phyloP scores from a whole-genome alignment of 2,888 invertebrate species.

The Pollenia amentaria region DNA sequence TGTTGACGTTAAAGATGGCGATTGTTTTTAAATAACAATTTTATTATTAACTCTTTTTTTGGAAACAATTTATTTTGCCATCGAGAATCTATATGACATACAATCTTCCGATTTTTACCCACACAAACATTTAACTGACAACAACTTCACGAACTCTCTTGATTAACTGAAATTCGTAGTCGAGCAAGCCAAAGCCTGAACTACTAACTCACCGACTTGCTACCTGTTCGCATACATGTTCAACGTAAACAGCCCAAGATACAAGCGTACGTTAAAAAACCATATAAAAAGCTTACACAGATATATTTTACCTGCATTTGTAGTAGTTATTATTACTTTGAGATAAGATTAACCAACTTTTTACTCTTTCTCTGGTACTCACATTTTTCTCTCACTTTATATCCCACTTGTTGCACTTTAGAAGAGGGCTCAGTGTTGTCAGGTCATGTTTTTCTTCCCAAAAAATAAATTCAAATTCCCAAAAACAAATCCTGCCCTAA shows the following conservation, averaged over 20 bases:
- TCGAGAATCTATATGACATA: constrained; percentile 36
- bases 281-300: constrained; percentile 44
- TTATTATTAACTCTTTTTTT: constrained; percentile 56
- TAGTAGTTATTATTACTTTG: constrained; percentile 22
- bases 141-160: constrained; percentile 68
- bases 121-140: constrained; percentile 34
- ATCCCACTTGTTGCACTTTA: constrained; percentile 23
- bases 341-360: constrained; percentile 60
- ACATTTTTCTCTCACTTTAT: constrained; percentile 5
- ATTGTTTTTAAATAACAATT: constrained; percentile 37
- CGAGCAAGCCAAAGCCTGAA: constrained; percentile 30
- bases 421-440: too few relatives aligned
- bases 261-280: not conserved
- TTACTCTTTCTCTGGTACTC: constrained; percentile 4
- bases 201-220: constrained; percentile 37
- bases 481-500: too few relatives aligned
- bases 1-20: constrained; percentile 60
- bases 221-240: constrained; percentile 63
- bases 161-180: constrained; percentile 58
- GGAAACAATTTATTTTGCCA: constrained; percentile 44
- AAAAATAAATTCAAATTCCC: too few relatives aligned
- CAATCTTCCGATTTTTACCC: constrained; percentile 53
- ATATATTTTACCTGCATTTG: constrained; percentile 23
- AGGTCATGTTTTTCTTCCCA: too few relatives aligned
- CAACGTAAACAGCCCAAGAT: not conserved